These are phyloP conservation scores for rabbit (Oryctolagus cuniculus) DNA, from an alignment of 2,113 vertebrate genomes.

Conservation along the genomic window DNA sequence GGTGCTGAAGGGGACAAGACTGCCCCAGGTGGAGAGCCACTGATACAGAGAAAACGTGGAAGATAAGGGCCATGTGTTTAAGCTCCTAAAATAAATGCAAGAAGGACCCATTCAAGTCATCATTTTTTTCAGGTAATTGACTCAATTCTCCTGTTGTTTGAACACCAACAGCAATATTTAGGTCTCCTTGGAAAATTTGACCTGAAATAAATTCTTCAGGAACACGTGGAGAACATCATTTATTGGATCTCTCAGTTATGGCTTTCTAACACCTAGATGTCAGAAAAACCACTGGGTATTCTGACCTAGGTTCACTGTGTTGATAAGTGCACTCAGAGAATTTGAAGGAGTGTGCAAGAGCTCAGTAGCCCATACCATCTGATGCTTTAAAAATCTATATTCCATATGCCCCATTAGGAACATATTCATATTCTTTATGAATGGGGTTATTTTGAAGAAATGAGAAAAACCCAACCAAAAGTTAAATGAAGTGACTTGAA, in stretches of 20 bases:
- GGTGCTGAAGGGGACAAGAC: rapidly evolving
- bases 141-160: background rate
- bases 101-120: background rate
- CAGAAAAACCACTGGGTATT: constrained; percentile 15
- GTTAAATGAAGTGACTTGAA: constrained; percentile 22
- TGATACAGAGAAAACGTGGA: background rate
- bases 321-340: constrained; percentile 52
- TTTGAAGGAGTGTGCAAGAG: background rate
- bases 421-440: constrained; percentile 38
- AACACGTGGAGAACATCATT: constrained; percentile 55
- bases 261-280: constrained; percentile 58
- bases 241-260: background rate
- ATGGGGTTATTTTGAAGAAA: constrained; percentile 35
- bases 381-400: constrained; percentile 20
- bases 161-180: background rate
- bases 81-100: background rate
- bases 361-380: constrained; percentile 14
- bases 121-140: constrained; percentile 31
- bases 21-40: background rate
- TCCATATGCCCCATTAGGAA: background rate
- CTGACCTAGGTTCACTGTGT: constrained; percentile 30
- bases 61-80: background rate
- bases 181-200: constrained; percentile 28
- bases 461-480: background rate
- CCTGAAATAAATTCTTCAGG: background rate